These are phyloP conservation scores for Malurus elegans DNA, from an alignment of 2,113 vertebrate genomes.

Conservation along the genomic window DNA sequence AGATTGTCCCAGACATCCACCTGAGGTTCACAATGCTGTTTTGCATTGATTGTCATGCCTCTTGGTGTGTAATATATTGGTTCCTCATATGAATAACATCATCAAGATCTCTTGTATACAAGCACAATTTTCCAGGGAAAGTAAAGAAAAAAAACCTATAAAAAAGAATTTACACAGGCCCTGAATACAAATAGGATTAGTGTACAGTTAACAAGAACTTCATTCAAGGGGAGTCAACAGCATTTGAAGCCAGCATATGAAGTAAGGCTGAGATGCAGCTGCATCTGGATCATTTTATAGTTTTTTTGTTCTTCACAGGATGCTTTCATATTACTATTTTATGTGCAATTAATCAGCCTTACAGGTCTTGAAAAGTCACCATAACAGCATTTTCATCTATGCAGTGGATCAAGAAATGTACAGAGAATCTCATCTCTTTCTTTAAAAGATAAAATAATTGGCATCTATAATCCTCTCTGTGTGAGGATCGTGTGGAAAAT, in stretches of 20 bases:
- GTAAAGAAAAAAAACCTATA: background rate
- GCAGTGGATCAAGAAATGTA: background rate
- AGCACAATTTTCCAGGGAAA: background rate
- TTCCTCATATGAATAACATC: conserved; percentile 2
- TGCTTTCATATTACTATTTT: conserved; percentile 16
- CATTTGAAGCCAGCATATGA: conserved; percentile 20
- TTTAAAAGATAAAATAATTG: background rate
- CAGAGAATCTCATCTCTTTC: background rate
- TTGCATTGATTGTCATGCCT: conserved; percentile 9
- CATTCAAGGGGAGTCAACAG: conserved; percentile 15
- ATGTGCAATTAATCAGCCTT: conserved; percentile 26
- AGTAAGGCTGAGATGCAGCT: conserved; percentile 37
- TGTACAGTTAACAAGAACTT: background rate
- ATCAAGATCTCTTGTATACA: background rate
- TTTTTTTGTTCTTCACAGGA: conserved; percentile 43
- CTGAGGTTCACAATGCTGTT: conserved; percentile 1
- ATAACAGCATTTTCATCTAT: background rate
- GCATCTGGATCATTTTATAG: conserved; percentile 30
- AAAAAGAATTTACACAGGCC: conserved; percentile 27
- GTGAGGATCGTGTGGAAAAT: background rate
- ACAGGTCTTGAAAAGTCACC: background rate
- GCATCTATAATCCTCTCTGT: background rate
- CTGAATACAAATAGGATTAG: conserved; percentile 26
- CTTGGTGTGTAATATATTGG: background rate
- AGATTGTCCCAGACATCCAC: background rate